These are phyloP conservation scores for Neelides folsomi DNA, from an alignment of 2,888 invertebrate genomes.

Conservation along the genomic window DNA sequence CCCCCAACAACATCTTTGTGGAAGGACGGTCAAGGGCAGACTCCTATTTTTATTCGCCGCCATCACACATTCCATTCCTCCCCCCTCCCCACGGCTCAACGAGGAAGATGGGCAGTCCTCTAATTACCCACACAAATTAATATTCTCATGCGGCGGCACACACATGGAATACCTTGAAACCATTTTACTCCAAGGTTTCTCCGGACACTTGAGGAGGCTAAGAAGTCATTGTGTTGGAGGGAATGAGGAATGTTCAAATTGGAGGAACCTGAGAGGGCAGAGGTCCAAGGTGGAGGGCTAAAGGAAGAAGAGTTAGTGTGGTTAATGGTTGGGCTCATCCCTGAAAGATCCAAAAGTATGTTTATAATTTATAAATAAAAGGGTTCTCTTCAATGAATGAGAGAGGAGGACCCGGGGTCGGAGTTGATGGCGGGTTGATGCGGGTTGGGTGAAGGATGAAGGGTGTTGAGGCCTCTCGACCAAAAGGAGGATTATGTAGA, in stretches of 20 bases:
- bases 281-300: not conserved
- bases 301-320: constrained; percentile 3
- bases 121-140: too few species aligned
- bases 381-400: too few species aligned
- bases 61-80: not conserved
- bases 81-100: too few species aligned
- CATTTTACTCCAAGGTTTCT: not conserved
- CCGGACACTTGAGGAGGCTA: not conserved
- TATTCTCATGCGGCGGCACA: too few species aligned
- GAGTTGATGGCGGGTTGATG: not conserved
- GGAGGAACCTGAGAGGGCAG: not conserved
- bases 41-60: constrained; percentile 4
- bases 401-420: too few species aligned
- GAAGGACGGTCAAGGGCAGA: constrained; percentile 7
- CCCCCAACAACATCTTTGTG: too few species aligned
- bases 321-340: constrained; percentile 2
- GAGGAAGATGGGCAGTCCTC: too few species aligned
- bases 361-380: too few species aligned
- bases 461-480: constrained; percentile 16
- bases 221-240: not conserved
- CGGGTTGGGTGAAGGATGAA: constrained; percentile 14
- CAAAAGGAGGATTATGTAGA: constrained; percentile 15
- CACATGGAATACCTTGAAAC: not conserved
- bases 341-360: too few species aligned
- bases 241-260: constrained; percentile 2